Evolutionary conservation across 2,888 invertebrate species (phyloP), one percentile per base, ranked within the genome.

Genomic region (Acronicta leporina): DNA sequence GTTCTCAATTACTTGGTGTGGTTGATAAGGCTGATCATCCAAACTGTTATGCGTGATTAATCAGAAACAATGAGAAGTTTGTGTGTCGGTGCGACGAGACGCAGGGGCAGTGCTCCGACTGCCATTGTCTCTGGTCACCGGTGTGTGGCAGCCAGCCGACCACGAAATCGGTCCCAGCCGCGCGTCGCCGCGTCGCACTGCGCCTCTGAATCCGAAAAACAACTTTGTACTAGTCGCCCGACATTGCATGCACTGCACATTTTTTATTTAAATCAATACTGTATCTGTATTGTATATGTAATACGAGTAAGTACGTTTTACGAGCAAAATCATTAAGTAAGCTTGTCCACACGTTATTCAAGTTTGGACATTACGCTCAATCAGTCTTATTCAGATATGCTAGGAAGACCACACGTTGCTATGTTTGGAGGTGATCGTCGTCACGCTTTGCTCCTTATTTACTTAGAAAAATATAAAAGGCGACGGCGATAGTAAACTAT

Each of bases 81-180:
- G 82, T 81, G 74, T 72, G 79, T 73, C 80, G 83, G 82, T 77
- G 75, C 82, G 82, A 82, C 79, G 83, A 82, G 79, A 76, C 65
- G 70, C 72, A 87, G 86, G 90, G 90, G 87, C 90, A 89, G 80
- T 87, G 91, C 89, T 87, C 88, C 78, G 85, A 74, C 53, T 76
- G 80, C 83, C 87, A 92, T 94, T 94, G 94, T 94, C 85, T 87
- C 77, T 84, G 86, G 72, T 77, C 92, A 93, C 80, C 89, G 91
- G 90, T 86, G 90, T 92, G 92, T 92, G 84, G 87, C 88, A 85
- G 73, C 73, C 91, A 91, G 84, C 89, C 86, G 88, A 92, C 88
- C 92, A 92, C 90, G 90, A 93, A 92, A 93, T 93, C 92, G 90
- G 82, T 90, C 87, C 87, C 85, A 87, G 86, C 83, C 84, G 79